These are phyloP conservation scores for Chrysotoxum bicinctum DNA, from an alignment of 2,888 invertebrate species.

Conservation along the genomic window DNA sequence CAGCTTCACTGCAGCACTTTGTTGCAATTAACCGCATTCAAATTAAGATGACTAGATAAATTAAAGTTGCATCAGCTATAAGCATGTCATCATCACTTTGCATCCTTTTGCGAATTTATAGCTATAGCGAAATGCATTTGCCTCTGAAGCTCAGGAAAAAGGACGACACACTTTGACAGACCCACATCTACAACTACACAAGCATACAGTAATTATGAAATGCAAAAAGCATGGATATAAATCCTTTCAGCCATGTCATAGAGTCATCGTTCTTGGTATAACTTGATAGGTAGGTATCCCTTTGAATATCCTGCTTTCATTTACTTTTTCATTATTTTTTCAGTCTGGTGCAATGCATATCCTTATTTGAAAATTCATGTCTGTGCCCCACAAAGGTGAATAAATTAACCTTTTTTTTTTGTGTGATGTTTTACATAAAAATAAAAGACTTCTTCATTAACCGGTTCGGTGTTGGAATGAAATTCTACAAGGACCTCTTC, in stretches of 20 bases:
- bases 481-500: background rate
- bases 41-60: slow-evolving; percentile 56
- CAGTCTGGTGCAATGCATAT: slow-evolving; percentile 34
- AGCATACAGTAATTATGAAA: slow-evolving; percentile 41
- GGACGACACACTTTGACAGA: slow-evolving; percentile 28
- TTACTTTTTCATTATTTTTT: slow-evolving; percentile 16
- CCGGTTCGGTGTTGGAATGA: slow-evolving; percentile 11
- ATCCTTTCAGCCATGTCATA: slow-evolving; percentile 16
- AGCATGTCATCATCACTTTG: slow-evolving; percentile 26
- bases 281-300: no score
- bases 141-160: background rate
- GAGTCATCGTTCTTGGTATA: slow-evolving; percentile 27
- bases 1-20: background rate
- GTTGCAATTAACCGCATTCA: slow-evolving; percentile 64
- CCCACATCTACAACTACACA: background rate
- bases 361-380: slow-evolving; percentile 38
- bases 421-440: slow-evolving; percentile 11
- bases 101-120: slow-evolving; percentile 1
- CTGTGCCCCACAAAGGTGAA: slow-evolving; percentile 52
- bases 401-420: slow-evolving; percentile 12
- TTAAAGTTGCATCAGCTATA: slow-evolving; percentile 48
- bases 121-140: background rate
- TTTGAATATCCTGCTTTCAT: slow-evolving; percentile 35
- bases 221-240: slow-evolving; percentile 24
- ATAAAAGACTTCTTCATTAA: slow-evolving; percentile 30